Conservation (phyloP, 2,888 invertebrate species). For the Nezara viridula region DNA sequence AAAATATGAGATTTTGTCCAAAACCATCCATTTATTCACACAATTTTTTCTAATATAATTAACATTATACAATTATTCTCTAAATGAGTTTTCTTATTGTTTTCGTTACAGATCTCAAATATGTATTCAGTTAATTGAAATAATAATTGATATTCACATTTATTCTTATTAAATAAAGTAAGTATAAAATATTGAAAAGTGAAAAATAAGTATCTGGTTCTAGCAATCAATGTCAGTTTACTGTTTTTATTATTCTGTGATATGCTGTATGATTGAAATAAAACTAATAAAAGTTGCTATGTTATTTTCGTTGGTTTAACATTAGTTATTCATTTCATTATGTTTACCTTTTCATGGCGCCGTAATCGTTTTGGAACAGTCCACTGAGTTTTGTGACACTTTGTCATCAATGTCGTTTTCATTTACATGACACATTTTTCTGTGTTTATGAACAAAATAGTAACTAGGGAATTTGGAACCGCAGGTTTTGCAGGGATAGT, state of each 20-base stretch:
- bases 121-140: neutral
- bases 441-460: conserved; percentile 87
- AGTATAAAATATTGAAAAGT: neutral
- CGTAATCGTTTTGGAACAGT: conserved; percentile 9
- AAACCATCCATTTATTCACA: neutral
- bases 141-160: neutral
- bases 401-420: conserved; percentile 68
- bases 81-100: neutral
- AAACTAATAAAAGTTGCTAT: conserved; percentile 11
- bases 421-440: conserved; percentile 86
- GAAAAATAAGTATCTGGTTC: neutral
- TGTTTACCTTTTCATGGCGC: conserved; percentile 57
- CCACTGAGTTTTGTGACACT: conserved; percentile 48
- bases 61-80: conserved; percentile 2
- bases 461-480: conserved; percentile 94
- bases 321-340: neutral
- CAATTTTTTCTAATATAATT: neutral
- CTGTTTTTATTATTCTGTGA: neutral
- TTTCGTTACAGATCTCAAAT: neutral
- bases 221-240: neutral
- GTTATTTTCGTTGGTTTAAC: conserved; percentile 15
- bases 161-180: neutral
- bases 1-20: neutral
- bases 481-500: conserved; percentile 94
- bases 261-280: neutral